phyloP scores from a whole-genome alignment of 2,888 invertebrate genomes.

The Cloeon dipterum region DNA sequence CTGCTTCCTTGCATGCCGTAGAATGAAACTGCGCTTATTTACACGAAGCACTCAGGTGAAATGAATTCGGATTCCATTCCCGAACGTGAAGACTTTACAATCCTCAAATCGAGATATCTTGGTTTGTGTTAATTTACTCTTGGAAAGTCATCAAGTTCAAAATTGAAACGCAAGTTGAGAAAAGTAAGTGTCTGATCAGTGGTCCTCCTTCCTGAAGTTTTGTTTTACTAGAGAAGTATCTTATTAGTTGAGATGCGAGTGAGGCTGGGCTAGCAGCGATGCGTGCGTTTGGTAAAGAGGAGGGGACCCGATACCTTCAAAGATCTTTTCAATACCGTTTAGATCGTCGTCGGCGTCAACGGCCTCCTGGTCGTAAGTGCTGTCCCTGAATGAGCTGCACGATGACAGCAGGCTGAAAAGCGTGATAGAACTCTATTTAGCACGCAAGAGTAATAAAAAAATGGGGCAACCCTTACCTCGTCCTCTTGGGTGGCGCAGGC shows the following conservation, averaged over 20 bases:
- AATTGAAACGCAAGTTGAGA: too few species aligned
- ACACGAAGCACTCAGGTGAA: neutral
- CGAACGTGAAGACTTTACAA: too few species aligned
- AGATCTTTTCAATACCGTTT: constrained; percentile 28
- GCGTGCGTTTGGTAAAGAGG: too few species aligned
- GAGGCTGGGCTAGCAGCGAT: too few species aligned
- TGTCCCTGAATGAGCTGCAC: constrained; percentile 69
- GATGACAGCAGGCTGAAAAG: constrained; percentile 42
- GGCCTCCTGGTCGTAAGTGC: constrained; percentile 42
- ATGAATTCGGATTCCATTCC: neutral
- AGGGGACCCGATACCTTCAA: constrained; percentile 22
- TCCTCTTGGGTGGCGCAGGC: constrained; percentile 86
- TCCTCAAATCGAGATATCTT: too few species aligned
- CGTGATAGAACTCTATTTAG: constrained; percentile 1
- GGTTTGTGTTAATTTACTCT: too few species aligned
- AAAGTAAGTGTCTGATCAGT: too few species aligned
- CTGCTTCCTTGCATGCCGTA: neutral
- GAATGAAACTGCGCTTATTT: neutral
- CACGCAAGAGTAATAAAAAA: constrained; percentile 4
- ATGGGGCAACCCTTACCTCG: constrained; percentile 34
- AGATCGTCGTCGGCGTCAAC: constrained; percentile 28
- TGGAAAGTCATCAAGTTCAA: too few species aligned
- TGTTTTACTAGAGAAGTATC: too few species aligned
- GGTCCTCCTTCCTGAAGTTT: too few species aligned
- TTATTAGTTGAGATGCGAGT: too few species aligned